phyloP scores from a whole-genome alignment of 1,140 invertebrate genomes.

The Sweltsa coloradensis region DNA sequence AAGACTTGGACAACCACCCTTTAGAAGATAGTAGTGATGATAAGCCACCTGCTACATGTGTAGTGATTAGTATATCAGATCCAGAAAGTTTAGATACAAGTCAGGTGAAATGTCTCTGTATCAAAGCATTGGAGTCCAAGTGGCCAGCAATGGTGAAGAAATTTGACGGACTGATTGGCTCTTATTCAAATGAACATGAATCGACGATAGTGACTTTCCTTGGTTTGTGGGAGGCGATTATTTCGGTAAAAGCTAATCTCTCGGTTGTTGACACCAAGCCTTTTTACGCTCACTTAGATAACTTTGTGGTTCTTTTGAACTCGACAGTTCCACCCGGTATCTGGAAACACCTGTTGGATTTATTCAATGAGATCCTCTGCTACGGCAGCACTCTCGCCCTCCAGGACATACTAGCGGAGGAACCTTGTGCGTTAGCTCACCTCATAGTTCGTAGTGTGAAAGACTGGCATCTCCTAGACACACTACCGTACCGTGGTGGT shows the following conservation, averaged over 20 bases:
- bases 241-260: conserved; percentile 79
- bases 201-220: conserved; percentile 62
- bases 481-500: conserved; percentile 42
- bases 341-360: conserved; percentile 68
- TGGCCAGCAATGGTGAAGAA: conserved; percentile 62
- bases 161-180: conserved; percentile 35
- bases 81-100: conserved; percentile 63
- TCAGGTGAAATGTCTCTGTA: conserved; percentile 69
- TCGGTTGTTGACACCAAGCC: conserved; percentile 79
- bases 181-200: conserved; percentile 33
- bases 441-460: conserved; percentile 73
- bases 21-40: conserved; percentile 48
- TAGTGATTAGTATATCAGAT: conserved; percentile 54
- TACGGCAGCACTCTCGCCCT: conserved; percentile 79
- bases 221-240: conserved; percentile 78
- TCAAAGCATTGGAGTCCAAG: conserved; percentile 68
- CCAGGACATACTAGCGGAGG: conserved; percentile 73
- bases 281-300: conserved; percentile 72
- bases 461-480: conserved; percentile 63
- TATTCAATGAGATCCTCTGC: conserved; percentile 80
- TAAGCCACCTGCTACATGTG: conserved; percentile 34
- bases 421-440: conserved; percentile 74
- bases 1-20: conserved; percentile 69
- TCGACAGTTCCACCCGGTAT: conserved; percentile 61
- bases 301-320: conserved; percentile 61